These are phyloP conservation scores for Oriolus oriolus DNA, from an alignment of 2,113 vertebrate genomes.

Conservation along the genomic window DNA sequence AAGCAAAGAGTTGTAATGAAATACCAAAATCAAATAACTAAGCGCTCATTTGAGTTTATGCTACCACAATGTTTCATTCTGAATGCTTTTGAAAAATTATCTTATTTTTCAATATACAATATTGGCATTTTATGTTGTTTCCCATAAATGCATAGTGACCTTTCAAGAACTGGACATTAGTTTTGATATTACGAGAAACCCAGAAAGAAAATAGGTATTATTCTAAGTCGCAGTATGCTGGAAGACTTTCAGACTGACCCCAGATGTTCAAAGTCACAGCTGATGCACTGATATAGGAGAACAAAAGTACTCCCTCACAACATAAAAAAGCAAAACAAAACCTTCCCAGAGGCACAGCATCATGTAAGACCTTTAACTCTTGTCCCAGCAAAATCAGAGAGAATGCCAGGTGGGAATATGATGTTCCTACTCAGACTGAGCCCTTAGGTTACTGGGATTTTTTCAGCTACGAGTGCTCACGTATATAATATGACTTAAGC, in stretches of 20 bases:
- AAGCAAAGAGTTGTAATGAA: background rate
- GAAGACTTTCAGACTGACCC: background rate
- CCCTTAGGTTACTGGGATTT: background rate
- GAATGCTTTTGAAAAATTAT: background rate
- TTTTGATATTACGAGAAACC: background rate
- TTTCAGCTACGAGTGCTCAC: background rate
- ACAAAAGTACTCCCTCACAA: background rate
- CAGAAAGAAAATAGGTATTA: background rate
- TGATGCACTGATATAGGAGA: rapidly evolving
- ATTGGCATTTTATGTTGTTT: background rate
- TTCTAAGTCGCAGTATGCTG: background rate
- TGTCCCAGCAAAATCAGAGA: background rate
- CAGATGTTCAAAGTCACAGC: background rate
- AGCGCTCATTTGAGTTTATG: background rate
- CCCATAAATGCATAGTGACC: background rate
- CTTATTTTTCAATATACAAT: background rate
- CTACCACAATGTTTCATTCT: background rate
- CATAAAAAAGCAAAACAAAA: background rate
- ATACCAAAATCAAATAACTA: background rate
- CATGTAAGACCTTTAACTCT: background rate
- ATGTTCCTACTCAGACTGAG: background rate
- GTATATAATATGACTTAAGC: background rate
- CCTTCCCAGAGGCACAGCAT: background rate
- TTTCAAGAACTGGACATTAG: background rate
- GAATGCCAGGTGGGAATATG: background rate